phyloP scores from a whole-genome alignment of 92 coral and sea anemone species.

The Diadumene lineata region DNA sequence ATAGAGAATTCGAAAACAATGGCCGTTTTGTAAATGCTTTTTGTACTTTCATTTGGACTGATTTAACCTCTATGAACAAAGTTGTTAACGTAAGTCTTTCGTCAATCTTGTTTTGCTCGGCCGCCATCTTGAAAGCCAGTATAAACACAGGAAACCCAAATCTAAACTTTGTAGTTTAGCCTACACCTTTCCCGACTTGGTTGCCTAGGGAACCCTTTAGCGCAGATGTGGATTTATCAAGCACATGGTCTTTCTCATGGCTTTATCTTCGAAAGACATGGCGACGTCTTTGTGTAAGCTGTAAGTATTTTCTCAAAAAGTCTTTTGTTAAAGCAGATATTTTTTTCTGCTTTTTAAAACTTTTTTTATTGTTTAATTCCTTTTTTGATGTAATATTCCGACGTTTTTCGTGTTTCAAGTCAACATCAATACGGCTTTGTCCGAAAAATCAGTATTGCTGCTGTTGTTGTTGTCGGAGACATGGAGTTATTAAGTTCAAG shows the following conservation, averaged over 20 bases:
- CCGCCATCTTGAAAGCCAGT: background rate
- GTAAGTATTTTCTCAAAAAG: background rate
- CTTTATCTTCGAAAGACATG: background rate
- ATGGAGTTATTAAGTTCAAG: no score
- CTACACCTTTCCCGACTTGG: no score
- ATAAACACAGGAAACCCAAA: background rate
- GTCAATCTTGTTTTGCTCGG: no score
- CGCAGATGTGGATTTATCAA: background rate
- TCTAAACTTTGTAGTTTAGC: no score
- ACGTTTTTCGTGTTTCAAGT: background rate
- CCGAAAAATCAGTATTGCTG: background rate
- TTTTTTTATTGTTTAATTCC: background rate
- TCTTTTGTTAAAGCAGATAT: background rate
- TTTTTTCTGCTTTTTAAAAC: background rate
- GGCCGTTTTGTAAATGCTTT: no score
- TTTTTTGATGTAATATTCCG: background rate
- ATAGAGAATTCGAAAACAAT: no score
- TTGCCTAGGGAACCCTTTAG: background rate
- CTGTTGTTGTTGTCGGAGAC: background rate
- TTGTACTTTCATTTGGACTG: no score
- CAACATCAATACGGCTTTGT: background rate
- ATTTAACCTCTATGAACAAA: background rate
- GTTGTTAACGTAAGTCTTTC: background rate
- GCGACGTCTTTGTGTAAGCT: conserved; percentile 10
- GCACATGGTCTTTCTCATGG: conserved; percentile 1